These are phyloP conservation scores for Melanerpes aurifrons DNA, from an alignment of 2,113 vertebrate genomes.

Conservation along the genomic window DNA sequence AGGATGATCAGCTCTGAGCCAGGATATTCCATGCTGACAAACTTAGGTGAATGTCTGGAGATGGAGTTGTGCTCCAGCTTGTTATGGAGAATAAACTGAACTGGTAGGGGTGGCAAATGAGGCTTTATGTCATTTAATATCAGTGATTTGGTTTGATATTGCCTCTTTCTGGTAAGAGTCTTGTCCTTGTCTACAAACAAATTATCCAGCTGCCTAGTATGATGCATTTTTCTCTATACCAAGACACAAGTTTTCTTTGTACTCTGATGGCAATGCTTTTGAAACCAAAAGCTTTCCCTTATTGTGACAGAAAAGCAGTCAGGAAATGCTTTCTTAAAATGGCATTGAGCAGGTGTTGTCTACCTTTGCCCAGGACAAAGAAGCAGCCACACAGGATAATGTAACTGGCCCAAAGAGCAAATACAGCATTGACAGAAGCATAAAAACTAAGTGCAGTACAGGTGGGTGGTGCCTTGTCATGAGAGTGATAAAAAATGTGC, in stretches of 20 bases:
- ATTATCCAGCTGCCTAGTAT: neutral
- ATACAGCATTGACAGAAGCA: neutral
- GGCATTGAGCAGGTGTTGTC: neutral
- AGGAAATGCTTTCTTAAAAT: neutral
- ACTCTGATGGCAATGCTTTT: neutral
- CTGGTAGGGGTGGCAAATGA: neutral
- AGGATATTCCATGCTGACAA: neutral
- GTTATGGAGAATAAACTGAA: neutral
- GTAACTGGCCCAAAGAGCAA: neutral
- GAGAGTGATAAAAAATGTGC: neutral
- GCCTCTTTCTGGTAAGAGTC: neutral
- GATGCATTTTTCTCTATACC: neutral
- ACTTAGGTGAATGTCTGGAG: neutral
- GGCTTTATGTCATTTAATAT: neutral
- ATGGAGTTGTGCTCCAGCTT: neutral
- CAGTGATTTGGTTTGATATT: neutral
- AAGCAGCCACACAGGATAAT: neutral
- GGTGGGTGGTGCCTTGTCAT: neutral
- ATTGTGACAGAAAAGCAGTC: neutral
- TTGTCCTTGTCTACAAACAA: neutral
- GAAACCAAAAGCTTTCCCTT: neutral
- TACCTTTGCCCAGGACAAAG: neutral
- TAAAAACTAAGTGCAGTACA: fast-evolving
- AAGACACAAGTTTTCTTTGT: neutral
- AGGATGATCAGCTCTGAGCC: neutral